Percentiles rank a stretch among this genome's conserved stretches.
Evolutionary conservation across 2,113 vertebrate species (phyloP).

Genomic region (Oostethus manadensis): DNA sequence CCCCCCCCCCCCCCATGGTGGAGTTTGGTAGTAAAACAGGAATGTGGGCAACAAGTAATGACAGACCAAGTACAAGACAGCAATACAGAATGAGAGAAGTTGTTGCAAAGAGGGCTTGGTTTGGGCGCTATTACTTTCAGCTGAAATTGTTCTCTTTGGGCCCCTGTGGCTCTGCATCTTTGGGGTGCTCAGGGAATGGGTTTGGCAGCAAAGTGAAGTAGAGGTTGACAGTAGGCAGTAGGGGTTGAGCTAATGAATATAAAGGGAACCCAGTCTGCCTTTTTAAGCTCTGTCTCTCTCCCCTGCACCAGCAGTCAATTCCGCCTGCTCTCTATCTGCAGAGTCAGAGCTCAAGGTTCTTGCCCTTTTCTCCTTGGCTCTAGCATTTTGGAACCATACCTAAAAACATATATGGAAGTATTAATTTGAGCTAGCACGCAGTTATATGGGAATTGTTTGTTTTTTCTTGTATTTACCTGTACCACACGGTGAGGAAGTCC

Average conservation of each 20-base stretch:
- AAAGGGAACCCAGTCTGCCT: conserved; percentile 25
- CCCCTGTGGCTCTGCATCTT: conserved; percentile 63
- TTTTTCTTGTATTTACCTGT: conserved; percentile 65
- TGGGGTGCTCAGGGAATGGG: conserved; percentile 61
- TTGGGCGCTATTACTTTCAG: conserved; percentile 74
- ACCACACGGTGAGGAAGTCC: conserved; percentile 96
- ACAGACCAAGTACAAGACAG: conserved; percentile 38
- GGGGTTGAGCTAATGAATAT: conserved; percentile 30
- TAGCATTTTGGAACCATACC: conserved; percentile 97
- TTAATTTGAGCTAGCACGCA: background rate
- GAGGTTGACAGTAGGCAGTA: conserved; percentile 30
- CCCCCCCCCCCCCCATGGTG: conserved; percentile 56
- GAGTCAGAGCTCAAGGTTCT: conserved; percentile 70
- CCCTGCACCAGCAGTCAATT: conserved; percentile 80
- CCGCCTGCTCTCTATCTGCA: conserved; percentile 64
- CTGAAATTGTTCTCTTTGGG: conserved; percentile 75
- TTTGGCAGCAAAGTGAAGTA: conserved; percentile 61
- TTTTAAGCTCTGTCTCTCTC: conserved; percentile 78
- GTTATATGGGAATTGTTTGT: background rate
- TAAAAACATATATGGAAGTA: conserved; percentile 24
- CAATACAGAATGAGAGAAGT: conserved; percentile 50
- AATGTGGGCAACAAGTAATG: conserved; percentile 48
- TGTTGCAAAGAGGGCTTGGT: conserved; percentile 48
- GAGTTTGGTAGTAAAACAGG: conserved; percentile 60
- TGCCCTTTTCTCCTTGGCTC: conserved; percentile 94